Evolutionary conservation across 2,888 invertebrate genomes (phyloP).

Genomic region (Abrostola tripartita): DNA sequence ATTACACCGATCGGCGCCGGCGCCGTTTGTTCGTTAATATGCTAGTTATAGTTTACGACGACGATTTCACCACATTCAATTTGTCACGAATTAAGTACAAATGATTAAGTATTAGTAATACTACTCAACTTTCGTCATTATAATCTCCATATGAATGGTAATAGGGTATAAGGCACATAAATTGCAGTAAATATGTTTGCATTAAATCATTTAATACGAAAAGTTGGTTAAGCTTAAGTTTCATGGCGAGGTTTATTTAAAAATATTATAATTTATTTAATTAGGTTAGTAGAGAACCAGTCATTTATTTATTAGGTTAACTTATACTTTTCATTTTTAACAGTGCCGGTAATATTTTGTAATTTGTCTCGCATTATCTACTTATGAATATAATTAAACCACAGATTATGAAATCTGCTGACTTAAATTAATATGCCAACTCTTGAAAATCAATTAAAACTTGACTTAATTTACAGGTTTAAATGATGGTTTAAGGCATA

Average conservation of each 20-base stretch:
- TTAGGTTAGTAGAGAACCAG: no score
- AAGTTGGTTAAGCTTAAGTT: neutral
- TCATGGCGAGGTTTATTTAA: neutral
- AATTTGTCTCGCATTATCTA: no score
- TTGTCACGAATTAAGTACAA: constrained; percentile 41
- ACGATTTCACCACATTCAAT: constrained; percentile 46
- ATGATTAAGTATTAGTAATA: constrained; percentile 36
- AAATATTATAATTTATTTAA: neutral
- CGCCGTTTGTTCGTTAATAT: constrained; percentile 40
- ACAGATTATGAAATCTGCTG: no score
- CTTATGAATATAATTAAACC: no score
- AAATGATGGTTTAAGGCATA: no score
- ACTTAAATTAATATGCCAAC: no score
- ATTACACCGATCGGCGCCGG: constrained; percentile 43
- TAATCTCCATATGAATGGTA: constrained; percentile 40
- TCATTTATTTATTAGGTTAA: no score
- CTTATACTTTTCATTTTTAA: no score
- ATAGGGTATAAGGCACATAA: constrained; percentile 34
- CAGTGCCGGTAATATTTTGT: no score
- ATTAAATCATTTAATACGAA: constrained; percentile 4
- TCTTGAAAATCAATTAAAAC: no score
- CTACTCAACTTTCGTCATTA: constrained; percentile 33
- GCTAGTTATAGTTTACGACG: constrained; percentile 38
- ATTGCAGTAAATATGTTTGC: constrained; percentile 21
- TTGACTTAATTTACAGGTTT: no score